Evolutionary conservation across 2,888 invertebrate species (phyloP).

Genomic region (Cheilosia vulpina): DNA sequence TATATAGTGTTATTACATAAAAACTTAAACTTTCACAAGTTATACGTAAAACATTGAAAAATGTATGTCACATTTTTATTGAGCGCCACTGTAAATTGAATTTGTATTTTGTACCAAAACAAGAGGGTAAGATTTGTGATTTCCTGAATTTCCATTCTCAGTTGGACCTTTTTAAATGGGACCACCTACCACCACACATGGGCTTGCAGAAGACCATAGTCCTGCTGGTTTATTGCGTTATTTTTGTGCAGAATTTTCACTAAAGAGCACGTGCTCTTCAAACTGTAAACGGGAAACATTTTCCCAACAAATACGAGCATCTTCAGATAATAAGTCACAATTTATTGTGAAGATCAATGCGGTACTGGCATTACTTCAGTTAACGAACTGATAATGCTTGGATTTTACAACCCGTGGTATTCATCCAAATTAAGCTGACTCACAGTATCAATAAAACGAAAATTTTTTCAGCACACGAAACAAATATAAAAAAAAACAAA

Average conservation of each 20-base stretch:
- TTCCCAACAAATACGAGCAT: background rate
- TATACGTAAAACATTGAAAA: no score
- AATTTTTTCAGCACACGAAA: background rate
- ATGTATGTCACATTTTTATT: background rate
- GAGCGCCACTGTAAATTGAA: background rate
- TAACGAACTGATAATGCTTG: constrained; percentile 24
- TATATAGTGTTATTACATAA: no score
- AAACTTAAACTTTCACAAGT: no score
- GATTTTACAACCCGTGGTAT: background rate
- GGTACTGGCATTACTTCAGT: background rate
- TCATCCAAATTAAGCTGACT: constrained; percentile 35
- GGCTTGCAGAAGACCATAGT: background rate
- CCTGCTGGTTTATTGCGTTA: background rate
- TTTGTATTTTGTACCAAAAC: background rate
- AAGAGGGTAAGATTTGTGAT: background rate
- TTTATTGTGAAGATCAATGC: background rate
- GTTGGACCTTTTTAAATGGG: constrained; percentile 1
- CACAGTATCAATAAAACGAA: constrained; percentile 30
- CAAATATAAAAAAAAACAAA: background rate
- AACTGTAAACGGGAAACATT: background rate
- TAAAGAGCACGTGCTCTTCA: constrained; percentile 20
- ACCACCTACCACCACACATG: background rate
- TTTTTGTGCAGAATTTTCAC: background rate
- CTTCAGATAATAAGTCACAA: background rate
- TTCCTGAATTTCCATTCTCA: background rate